Evolutionary conservation across 1,140 invertebrate genomes (phyloP), one percentile per base, ranked within the genome.

Genomic region (Calycopis cecrops): DNA sequence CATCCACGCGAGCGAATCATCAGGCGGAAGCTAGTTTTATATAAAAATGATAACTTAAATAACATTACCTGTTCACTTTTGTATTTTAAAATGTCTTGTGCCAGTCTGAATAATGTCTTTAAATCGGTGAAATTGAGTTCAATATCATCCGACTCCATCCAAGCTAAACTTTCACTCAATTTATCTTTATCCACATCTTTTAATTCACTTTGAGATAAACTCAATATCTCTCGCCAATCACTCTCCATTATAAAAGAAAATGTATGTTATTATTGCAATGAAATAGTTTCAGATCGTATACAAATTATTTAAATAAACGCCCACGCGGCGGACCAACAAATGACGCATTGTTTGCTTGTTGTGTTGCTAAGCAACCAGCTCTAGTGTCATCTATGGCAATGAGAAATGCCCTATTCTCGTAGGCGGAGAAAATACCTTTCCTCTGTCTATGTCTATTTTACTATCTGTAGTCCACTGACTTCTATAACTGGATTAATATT

Each of bases 61-160:
- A n/a, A n/a, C n/a, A n/a, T 55, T 81, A 92, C 91, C 88, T 92
- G 91, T 76, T 92, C 91, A 58, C 87, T 90, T 81, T 92, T 92
- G 67, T 89, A 91, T 69, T 91, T 91, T 34, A 92, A 71, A 62
- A 92, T 89, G 83, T 92, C 91, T 73, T 92, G 91, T 2, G 90
- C 79, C 3, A 92, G 60, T 69, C 86, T 86, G 67, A 92, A 89
- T 28, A 92, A 62, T 2, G 69, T 81, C 66, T 89, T 87, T 42
- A 90, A 79, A 62, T 91, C 89, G 17, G 87, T 69, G 54, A 88
- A 76, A 67, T 90, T 88, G 9, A 90, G 58, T 61, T 89, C 85
- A 33, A 91, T 88, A 58, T 90, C 88, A 18, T 91, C 88, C 2
- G 85, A 83, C 62, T 92, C 90, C 76, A 90, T 89, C 87, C 89